phyloP scores from a whole-genome alignment of 2,797 vertebrate genomes.

The Threskiornis aethiopicus region DNA sequence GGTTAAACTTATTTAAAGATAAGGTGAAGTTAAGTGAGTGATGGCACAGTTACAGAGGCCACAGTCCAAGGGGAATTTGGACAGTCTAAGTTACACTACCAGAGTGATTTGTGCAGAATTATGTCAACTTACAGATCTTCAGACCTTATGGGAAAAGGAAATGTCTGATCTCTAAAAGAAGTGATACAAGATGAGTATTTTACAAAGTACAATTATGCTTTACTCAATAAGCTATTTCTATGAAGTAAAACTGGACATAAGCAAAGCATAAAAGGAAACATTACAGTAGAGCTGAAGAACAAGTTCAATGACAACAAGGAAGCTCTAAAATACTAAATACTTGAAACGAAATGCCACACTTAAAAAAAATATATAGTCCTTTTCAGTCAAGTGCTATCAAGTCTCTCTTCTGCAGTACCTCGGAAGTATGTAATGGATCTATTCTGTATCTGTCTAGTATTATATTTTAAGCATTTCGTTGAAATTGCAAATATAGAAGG shows the following conservation, averaged over 20 bases:
- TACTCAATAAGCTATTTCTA: conserved; percentile 54
- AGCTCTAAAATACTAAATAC: not conserved
- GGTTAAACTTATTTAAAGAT: conserved; percentile 91
- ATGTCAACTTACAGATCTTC: conserved; percentile 79
- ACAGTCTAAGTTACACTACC: conserved; percentile 81
- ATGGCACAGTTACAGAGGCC: conserved; percentile 79
- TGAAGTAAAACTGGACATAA: conserved; percentile 54
- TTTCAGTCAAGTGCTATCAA: not conserved
- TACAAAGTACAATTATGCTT: conserved; percentile 66
- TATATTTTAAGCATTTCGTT: not conserved
- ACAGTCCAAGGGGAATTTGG: conserved; percentile 85
- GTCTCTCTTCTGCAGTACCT: not conserved
- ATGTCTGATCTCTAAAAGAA: conserved; percentile 80
- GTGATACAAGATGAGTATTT: conserved; percentile 74
- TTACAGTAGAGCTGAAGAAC: not conserved
- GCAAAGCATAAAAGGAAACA: conserved; percentile 5
- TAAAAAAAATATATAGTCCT: not conserved
- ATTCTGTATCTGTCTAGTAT: not conserved
- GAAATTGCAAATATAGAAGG: not conserved
- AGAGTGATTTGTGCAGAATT: conserved; percentile 81
- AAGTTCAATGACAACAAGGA: not conserved
- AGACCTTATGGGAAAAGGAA: conserved; percentile 77
- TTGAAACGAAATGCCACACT: not conserved
- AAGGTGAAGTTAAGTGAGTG: conserved; percentile 84
- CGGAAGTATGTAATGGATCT: not conserved